A percentile compares a stretch with the other conserved stretches of the same genome.
phyloP scores from a whole-genome alignment of 1,140 invertebrate species.

The Drosophila pseudoananassae region DNA sequence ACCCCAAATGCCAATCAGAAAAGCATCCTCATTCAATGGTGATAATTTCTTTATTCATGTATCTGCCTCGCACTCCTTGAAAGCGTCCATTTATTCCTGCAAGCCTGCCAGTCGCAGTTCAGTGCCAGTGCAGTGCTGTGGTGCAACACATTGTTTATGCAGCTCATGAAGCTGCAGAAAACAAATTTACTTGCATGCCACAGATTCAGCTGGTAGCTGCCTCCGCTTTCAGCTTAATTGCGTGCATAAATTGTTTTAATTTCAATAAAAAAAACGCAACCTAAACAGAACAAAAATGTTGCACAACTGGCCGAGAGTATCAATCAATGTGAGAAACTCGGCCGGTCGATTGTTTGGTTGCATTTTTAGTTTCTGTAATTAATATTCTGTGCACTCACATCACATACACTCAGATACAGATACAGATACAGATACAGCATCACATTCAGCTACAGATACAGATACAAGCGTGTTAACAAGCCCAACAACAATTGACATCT shows the following conservation, averaged over 20 bases:
- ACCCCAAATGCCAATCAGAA: background rate
- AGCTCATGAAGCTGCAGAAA: slow-evolving; percentile 63
- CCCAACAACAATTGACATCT: slow-evolving; percentile 40
- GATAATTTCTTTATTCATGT: slow-evolving; percentile 79
- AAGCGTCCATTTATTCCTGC: background rate
- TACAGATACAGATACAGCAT: slow-evolving; percentile 6
- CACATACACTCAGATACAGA: slow-evolving; percentile 29
- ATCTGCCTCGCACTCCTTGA: background rate
- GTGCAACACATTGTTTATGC: slow-evolving; percentile 59
- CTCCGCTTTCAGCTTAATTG: slow-evolving; percentile 68
- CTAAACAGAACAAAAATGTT: slow-evolving; percentile 51
- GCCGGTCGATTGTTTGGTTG: slow-evolving; percentile 40
- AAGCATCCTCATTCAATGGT: slow-evolving; percentile 47
- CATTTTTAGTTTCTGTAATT: slow-evolving; percentile 69
- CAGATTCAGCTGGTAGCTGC: slow-evolving; percentile 55
- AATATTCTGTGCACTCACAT: slow-evolving; percentile 65
- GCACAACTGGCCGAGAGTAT: slow-evolving; percentile 64
- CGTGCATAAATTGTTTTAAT: slow-evolving; percentile 79
- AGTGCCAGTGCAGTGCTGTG: too few relatives aligned
- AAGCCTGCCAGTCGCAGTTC: too few relatives aligned
- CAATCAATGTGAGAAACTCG: slow-evolving; percentile 73
- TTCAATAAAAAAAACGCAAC: slow-evolving; percentile 65
- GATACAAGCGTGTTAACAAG: slow-evolving; percentile 52
- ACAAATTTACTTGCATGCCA: slow-evolving; percentile 80
- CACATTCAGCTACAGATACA: slow-evolving; percentile 24